phyloP scores from a whole-genome alignment of 1,140 invertebrate species.

The Zaprionus capensis region DNA sequence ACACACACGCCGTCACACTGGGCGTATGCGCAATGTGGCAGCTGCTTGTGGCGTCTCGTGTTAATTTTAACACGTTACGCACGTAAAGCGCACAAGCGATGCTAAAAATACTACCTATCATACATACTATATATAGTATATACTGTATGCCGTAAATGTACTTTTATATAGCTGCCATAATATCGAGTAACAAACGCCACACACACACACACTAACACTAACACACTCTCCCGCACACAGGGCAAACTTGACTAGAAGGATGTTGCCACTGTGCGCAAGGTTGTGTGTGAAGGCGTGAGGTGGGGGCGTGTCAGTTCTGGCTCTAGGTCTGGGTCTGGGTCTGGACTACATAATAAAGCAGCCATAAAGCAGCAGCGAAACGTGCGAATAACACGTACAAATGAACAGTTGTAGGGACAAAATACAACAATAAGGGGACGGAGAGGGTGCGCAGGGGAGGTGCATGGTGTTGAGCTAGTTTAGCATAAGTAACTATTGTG shows the following conservation, averaged over 20 bases:
- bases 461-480: constrained; percentile 10
- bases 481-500: constrained; percentile 52
- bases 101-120: constrained; percentile 79
- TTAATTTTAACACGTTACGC: constrained; percentile 82
- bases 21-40: constrained; percentile 68
- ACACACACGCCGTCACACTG: constrained; percentile 16
- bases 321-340: constrained; percentile 35
- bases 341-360: constrained; percentile 72
- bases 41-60: constrained; percentile 49
- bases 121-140: constrained; percentile 33
- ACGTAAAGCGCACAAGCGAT: constrained; percentile 65
- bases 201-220: constrained; percentile 31
- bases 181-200: constrained; percentile 73
- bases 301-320: constrained; percentile 10
- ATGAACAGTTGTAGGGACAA: constrained; percentile 59
- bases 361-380: constrained; percentile 73
- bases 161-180: constrained; percentile 79
- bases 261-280: constrained; percentile 3
- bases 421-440: background rate
- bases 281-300: background rate
- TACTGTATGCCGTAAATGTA: constrained; percentile 45
- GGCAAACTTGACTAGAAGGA: constrained; percentile 37
- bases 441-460: background rate
- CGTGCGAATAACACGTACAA: constrained; percentile 80
- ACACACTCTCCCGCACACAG: constrained; percentile 17